Evolutionary conservation across 2,888 invertebrate species (phyloP), one percentile per base, ranked within the genome.

Genomic region (Lissonota sp.): DNA sequence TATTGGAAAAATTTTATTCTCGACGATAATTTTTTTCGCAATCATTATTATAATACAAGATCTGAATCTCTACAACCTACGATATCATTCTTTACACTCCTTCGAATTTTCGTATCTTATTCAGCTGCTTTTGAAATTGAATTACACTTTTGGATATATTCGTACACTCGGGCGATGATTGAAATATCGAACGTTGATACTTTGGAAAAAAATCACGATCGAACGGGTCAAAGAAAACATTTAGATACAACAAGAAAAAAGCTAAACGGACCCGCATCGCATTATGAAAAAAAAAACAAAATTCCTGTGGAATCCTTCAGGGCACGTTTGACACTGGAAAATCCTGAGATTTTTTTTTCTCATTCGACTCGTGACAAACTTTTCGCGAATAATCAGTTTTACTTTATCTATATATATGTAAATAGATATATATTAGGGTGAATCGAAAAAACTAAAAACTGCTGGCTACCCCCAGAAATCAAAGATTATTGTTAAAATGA

Each of bases 1-100:
- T 70, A 73, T 77, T 73, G 64, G 51, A 81, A 81, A 81, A 81
- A 63, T 39, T 81, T 77, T 73, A 81, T 77, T 80, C 44, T 67
- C 46, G 60, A 73, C 46, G 69, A 73, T 77, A 69, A 46, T 70
- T 69, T 44, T 26, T 26, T 26, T 26, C 26, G 1, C 26, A 26
- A 26, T 26, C 26, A 6, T 73, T 57, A 55, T 77, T 81, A 81
- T 81, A 60, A 73, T 81, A 81, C 80, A 81, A 77, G 63, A 60
- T 64, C 42, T 58, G 49, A 64, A 71, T 77, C 40, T 3, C 64
- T 58, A 77, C 64, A 64, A 58, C 73, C 67, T 42, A 64, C 7
- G 64, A 81, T 39, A n/a, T 58, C 26, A 46, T 80, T 44, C 26
- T 42, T 66, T 66, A 60, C 40, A 62, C 62, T 60, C 49, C n/a